phyloP scores from a whole-genome alignment of 2,888 invertebrate species.

The Hemaris fuciformis region DNA sequence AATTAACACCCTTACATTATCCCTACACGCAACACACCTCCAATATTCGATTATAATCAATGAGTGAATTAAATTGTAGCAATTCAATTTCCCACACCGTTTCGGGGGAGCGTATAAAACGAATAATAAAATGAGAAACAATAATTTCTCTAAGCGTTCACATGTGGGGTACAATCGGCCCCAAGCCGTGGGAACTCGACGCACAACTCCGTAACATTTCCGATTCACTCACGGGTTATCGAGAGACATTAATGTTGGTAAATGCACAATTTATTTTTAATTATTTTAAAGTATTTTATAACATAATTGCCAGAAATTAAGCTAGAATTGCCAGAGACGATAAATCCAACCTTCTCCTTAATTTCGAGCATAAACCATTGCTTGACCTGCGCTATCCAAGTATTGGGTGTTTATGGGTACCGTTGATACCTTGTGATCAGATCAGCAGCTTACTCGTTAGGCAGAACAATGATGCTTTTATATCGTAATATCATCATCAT shows the following conservation, averaged over 20 bases:
- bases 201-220: conserved; percentile 1
- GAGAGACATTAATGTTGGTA: background rate
- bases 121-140: conserved; percentile 3
- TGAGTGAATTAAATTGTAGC: background rate
- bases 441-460: too few relatives aligned
- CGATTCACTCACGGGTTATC: background rate
- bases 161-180: conserved; percentile 6
- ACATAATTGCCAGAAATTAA: too few relatives aligned
- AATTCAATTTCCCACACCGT: background rate
- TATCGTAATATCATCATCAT: too few relatives aligned
- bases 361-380: too few relatives aligned
- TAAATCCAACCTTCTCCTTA: too few relatives aligned
- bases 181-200: background rate
- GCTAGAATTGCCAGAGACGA: too few relatives aligned
- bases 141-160: conserved; percentile 2
- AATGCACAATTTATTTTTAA: too few relatives aligned
- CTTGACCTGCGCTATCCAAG: too few relatives aligned
- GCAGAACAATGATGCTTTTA: too few relatives aligned
- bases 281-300: too few relatives aligned
- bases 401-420: too few relatives aligned
- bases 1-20: background rate
- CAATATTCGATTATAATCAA: background rate
- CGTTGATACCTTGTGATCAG: too few relatives aligned
- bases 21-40: background rate
- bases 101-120: background rate